Percentiles rank a stretch among this genome's conserved stretches.
Conservation (phyloP, 2,113 vertebrate genomes). For the Etia nguti region DNA sequence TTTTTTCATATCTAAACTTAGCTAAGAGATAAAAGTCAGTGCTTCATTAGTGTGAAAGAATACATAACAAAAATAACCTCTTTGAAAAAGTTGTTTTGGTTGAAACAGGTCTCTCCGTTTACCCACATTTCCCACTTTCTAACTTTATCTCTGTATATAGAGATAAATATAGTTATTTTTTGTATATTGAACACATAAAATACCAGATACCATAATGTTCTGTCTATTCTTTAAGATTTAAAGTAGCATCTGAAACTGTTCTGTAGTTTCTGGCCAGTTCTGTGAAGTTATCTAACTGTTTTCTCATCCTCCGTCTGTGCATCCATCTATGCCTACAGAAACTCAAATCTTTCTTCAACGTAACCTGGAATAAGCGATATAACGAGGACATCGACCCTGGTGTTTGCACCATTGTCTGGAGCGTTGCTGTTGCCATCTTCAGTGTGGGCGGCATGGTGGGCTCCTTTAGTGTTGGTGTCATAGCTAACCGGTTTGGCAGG, state of each 20-base stretch:
- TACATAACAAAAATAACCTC: neutral
- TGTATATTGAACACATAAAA: neutral
- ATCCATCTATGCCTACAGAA: slow-evolving; percentile 68
- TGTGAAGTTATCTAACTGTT: neutral
- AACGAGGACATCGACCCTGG: neutral
- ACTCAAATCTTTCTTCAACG: slow-evolving; percentile 82
- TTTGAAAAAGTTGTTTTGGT: neutral
- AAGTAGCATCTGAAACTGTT: neutral
- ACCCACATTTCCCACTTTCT: neutral
- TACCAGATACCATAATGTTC: rapidly evolving
- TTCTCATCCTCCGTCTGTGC: neutral
- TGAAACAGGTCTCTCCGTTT: neutral
- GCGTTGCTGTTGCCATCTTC: slow-evolving; percentile 88
- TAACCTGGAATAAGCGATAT: slow-evolving; percentile 72
- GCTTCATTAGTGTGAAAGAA: neutral
- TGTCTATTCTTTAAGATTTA: neutral
- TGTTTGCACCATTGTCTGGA: slow-evolving; percentile 84
- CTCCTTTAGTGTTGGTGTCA: slow-evolving; percentile 89
- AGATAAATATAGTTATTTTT: neutral
- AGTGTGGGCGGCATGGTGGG: slow-evolving; percentile 94
- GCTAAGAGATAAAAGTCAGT: neutral
- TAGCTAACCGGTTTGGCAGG: slow-evolving; percentile 92
- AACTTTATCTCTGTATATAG: neutral
- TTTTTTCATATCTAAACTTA: neutral
- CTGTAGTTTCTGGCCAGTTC: neutral